Conservation (phyloP, 2,113 vertebrate species). For the Pipra filicauda region DNA sequence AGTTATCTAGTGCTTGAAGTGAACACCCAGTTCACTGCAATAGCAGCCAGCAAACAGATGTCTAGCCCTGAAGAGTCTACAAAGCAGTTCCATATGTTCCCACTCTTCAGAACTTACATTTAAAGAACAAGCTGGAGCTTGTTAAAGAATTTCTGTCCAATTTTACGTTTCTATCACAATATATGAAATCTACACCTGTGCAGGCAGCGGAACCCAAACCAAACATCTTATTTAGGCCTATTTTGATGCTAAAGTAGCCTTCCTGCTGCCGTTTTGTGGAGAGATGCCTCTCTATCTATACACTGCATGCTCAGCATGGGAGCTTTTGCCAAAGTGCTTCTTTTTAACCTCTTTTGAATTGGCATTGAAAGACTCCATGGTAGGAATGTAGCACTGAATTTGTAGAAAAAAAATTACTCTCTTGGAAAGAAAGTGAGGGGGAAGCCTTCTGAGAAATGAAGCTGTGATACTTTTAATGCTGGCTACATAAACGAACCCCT, state of each 20-base stretch:
- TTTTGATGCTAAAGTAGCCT: neutral
- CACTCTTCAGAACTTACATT: neutral
- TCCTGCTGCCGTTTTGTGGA: neutral
- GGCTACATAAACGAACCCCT: neutral
- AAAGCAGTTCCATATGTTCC: conserved; percentile 56
- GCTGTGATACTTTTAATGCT: neutral
- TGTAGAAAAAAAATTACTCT: neutral
- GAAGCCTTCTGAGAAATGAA: neutral
- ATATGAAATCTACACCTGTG: neutral
- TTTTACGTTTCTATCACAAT: neutral
- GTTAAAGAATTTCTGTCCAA: neutral
- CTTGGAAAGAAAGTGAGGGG: neutral
- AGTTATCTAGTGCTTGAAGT: neutral
- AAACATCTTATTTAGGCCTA: neutral
- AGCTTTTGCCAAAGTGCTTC: neutral
- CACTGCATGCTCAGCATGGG: neutral
- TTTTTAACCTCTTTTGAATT: neutral
- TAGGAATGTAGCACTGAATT: neutral
- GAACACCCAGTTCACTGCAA: neutral
- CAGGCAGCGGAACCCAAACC: neutral
- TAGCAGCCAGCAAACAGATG: conserved; percentile 27
- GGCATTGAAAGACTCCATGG: neutral
- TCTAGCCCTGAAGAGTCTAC: conserved; percentile 3
- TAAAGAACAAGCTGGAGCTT: neutral
- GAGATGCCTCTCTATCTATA: neutral